These are phyloP conservation scores for Eleutherodactylus coqui DNA, from an alignment of 2,797 vertebrate genomes.

Conservation along the genomic window DNA sequence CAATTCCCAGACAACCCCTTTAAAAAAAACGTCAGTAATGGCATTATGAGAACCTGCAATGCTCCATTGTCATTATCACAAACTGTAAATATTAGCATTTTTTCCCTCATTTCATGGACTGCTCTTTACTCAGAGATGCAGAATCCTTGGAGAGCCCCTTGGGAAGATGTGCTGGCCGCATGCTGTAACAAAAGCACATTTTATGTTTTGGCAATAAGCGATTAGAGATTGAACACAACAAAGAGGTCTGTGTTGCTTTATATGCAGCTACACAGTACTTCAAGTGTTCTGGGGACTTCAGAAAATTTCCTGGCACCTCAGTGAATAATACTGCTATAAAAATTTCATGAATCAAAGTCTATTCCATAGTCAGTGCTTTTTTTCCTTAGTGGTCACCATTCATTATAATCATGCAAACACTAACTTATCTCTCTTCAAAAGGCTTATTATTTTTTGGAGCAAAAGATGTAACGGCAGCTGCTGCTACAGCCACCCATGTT, in stretches of 20 bases:
- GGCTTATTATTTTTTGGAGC: slow-evolving; percentile 37
- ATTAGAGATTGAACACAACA: slow-evolving; percentile 49
- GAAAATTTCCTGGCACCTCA: slow-evolving; percentile 54
- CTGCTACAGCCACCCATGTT: slow-evolving; percentile 11
- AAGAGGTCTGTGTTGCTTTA: slow-evolving; percentile 45
- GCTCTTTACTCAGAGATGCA: slow-evolving; percentile 1
- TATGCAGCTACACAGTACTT: slow-evolving; percentile 35
- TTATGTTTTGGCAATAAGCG: slow-evolving; percentile 44
- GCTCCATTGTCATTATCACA: neutral
- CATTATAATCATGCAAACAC: slow-evolving; percentile 48
- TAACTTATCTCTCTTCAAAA: slow-evolving; percentile 38
- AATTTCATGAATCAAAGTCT: slow-evolving; percentile 53
- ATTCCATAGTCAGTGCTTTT: slow-evolving; percentile 32
- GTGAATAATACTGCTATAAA: slow-evolving; percentile 45
- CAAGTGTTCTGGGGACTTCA: slow-evolving; percentile 42
- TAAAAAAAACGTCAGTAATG: neutral
- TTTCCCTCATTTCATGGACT: slow-evolving; percentile 23
- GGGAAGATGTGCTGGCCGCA: slow-evolving; percentile 35
- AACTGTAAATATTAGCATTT: neutral
- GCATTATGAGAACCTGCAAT: neutral
- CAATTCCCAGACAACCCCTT: no score
- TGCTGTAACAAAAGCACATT: slow-evolving; percentile 53
- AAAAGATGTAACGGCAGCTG: slow-evolving; percentile 39
- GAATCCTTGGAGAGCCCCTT: slow-evolving; percentile 23
- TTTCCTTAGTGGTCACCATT: slow-evolving; percentile 37